Base-by-base conservation (phyloP, 2,888 invertebrate species). In the Teleiodes luculella region DNA sequence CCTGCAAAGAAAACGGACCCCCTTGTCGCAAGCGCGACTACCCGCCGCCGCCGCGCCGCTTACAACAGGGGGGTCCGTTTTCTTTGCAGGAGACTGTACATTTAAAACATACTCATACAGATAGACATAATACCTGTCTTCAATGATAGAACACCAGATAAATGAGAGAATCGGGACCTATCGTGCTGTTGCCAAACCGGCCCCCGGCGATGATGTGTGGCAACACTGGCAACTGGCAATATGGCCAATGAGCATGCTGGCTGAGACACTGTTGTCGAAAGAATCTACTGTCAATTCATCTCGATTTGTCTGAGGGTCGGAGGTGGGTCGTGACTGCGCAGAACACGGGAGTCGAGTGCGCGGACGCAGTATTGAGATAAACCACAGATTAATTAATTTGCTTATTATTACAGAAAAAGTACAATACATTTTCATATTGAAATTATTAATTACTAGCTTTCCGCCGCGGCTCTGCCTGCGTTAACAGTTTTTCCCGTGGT, bases 241-340 rank as follows among this genome's bases (percentile, higher is more conserved):
- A 51, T 61, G 61, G 58, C 52, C 41, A 41, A 51, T 61, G 61
- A 57, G 52, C 41, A 41, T 16, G 20, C 18, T 28, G 24, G 43
- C 28, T 28, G 20, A 20, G 43, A 43, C 24, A 28, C 24, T 11
- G 43, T 37, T 67, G 63, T 66, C 69, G 72, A 76, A 80, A 77
- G 79, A 82, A 79, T 78, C 70, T 67, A 67, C 67, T 55, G 66
- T 76, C 80, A 85, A 86, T 86, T 86, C 86, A 84, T 87, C 83
- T 83, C 81, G 87, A 88, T 88, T 87, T 87, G 88, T 87, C 84
- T 70, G 61, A 69, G 67, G 82, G 84, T 85, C 86, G 81, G 64
- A 68, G 62, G 66, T 64, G 67, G 67, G 69, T 80, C 85, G 84
- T 86, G 85, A 85, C 86, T 83, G 24, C 28, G 30, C 28, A 24